A percentile compares a stretch with the other conserved stretches of the same genome.
phyloP scores from a whole-genome alignment of 2,888 invertebrate genomes.

The Platerodrilus igneus region DNA sequence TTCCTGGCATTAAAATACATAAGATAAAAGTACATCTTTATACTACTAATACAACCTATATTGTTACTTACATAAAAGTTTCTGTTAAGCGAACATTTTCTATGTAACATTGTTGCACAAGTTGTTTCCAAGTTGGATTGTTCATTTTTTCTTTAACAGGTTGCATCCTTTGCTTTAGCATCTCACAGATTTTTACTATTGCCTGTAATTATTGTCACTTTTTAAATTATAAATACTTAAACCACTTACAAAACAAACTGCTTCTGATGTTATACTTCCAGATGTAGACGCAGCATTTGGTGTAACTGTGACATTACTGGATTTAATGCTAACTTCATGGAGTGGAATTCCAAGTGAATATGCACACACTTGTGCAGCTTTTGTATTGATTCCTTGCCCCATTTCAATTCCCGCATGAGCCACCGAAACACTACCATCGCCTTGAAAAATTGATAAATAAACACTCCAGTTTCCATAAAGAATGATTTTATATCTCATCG shows the following conservation, averaged over 20 bases:
- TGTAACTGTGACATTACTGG: constrained; percentile 59
- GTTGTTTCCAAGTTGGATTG: constrained; percentile 54
- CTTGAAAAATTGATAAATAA: constrained; percentile 62
- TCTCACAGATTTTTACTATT: constrained; percentile 57
- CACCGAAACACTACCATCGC: constrained; percentile 67
- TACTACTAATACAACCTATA: no score
- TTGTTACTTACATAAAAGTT: constrained; percentile 50
- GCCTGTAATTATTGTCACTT: constrained; percentile 7
- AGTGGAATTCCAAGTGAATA: constrained; percentile 65
- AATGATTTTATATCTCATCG: constrained; percentile 63
- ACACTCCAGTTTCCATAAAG: constrained; percentile 54
- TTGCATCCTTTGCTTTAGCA: constrained; percentile 55
- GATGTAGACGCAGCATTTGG: constrained; percentile 67
- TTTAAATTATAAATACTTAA: no score
- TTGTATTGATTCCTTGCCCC: constrained; percentile 81
- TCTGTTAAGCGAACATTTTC: constrained; percentile 58
- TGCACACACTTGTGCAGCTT: constrained; percentile 74
- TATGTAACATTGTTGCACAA: constrained; percentile 52
- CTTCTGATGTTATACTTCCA: constrained; percentile 69
- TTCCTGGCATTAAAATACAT: no score
- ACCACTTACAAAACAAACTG: constrained; percentile 50
- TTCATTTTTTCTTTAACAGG: constrained; percentile 54
- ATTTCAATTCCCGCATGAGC: constrained; percentile 70
- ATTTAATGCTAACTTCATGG: constrained; percentile 61
- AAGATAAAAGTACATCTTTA: no score